phyloP scores from a whole-genome alignment of 2,797 vertebrate genomes.

The Dipus sagitta region DNA sequence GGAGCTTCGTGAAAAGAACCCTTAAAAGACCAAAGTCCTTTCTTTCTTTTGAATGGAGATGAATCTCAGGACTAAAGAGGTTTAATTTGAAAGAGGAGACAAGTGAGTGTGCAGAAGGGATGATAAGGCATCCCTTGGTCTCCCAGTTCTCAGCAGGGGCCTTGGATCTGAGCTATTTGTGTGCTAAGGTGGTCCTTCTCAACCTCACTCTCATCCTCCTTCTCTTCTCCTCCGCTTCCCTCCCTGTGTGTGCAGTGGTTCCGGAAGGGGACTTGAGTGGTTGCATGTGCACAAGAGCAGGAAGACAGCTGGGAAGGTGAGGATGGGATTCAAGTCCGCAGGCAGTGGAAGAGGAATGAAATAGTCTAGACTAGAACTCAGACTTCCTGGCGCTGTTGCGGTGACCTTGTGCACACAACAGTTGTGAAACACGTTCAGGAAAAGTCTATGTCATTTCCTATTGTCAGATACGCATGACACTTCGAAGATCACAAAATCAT shows the following conservation, averaged over 20 bases:
- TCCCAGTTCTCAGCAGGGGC: constrained; percentile 5
- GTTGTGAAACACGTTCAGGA: background rate
- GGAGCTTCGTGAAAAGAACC: constrained; percentile 45
- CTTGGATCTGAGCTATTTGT: constrained; percentile 46
- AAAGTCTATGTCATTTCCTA: background rate
- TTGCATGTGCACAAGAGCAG: background rate
- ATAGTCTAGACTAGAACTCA: background rate
- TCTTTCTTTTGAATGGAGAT: constrained; percentile 73
- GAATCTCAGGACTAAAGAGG: constrained; percentile 67
- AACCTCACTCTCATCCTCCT: background rate
- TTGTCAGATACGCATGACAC: background rate
- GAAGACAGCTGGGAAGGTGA: background rate
- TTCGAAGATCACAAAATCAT: background rate
- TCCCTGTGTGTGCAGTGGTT: too few species aligned
- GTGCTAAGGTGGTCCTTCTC: background rate
- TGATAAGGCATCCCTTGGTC: background rate
- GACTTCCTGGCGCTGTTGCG: background rate
- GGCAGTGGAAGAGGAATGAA: background rate
- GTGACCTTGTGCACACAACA: background rate
- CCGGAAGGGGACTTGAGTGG: background rate
- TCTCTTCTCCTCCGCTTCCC: background rate
- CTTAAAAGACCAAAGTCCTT: constrained; percentile 77
- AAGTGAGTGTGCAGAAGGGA: background rate
- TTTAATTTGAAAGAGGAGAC: constrained; percentile 53
- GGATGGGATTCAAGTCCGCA: background rate